Conservation (phyloP, 2,888 invertebrate species). For the Lasioglossum calceatum region DNA sequence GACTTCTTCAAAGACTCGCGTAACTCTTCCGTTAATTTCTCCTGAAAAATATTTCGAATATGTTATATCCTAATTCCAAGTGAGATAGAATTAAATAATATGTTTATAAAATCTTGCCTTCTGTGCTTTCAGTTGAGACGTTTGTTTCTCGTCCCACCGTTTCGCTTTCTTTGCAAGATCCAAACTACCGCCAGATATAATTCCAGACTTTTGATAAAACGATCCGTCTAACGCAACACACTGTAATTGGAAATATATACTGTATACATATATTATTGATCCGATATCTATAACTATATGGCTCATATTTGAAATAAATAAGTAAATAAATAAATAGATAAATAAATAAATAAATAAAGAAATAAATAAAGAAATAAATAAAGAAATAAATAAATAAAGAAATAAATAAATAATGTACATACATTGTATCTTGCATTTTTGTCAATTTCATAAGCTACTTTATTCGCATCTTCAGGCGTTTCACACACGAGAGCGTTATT, state of each 20-base stretch:
- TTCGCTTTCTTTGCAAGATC: slow-evolving; percentile 98
- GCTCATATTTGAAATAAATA: not conserved
- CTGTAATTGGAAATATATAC: slow-evolving; percentile 84
- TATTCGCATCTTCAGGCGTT: slow-evolving; percentile 98
- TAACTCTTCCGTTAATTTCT: slow-evolving; percentile 96
- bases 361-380: not conserved
- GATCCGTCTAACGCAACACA: slow-evolving; percentile 99
- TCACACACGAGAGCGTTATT: slow-evolving; percentile 99
- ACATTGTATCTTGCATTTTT: slow-evolving; percentile 93
- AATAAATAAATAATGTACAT: slow-evolving; percentile 72
- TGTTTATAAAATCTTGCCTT: slow-evolving; percentile 85
- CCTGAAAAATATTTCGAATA: slow-evolving; percentile 84
- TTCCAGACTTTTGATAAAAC: slow-evolving; percentile 99
- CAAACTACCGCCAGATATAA: slow-evolving; percentile 98
- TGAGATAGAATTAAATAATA: not conserved
- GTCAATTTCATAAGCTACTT: slow-evolving; percentile 97
- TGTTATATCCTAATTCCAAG: not conserved
- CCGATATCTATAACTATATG: not conserved
- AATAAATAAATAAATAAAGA: not conserved
- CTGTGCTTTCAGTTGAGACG: slow-evolving; percentile 95
- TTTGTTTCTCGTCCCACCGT: slow-evolving; percentile 99
- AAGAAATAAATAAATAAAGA: not conserved
- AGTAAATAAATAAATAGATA: not conserved
- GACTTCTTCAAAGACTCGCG: slow-evolving; percentile 98
- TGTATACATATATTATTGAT: not conserved